Percentiles rank a stretch among this genome's conserved stretches.
phyloP scores from a whole-genome alignment of 2,797 vertebrate genomes.

The Parauchenoglanis punctatus region DNA sequence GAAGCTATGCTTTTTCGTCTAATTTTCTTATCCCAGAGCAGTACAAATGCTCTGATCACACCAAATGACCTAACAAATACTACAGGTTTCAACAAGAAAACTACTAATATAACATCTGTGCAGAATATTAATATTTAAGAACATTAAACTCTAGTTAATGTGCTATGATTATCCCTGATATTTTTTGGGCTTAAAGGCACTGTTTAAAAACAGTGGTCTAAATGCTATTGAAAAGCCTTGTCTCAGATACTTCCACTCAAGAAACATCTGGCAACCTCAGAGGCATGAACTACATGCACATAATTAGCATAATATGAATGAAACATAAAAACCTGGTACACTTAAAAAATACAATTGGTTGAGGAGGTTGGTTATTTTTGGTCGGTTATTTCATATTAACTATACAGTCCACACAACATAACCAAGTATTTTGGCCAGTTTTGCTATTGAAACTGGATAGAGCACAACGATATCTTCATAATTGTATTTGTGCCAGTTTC shows the following conservation, averaged over 20 bases:
- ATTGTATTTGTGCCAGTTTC: not conserved
- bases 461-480: not conserved
- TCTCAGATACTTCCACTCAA: not conserved
- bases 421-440: not conserved
- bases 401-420: not conserved
- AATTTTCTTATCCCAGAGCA: not conserved
- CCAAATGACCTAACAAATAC: not conserved
- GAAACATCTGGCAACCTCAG: not conserved
- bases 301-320: not conserved
- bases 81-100: not conserved
- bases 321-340: not conserved
- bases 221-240: not conserved
- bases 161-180: not conserved
- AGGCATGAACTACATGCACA: not conserved
- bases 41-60: constrained; percentile 3
- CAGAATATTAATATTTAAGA: not conserved
- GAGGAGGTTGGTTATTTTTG: not conserved
- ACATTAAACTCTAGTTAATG: not conserved
- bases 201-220: not conserved
- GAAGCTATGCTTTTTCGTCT: constrained; percentile 10
- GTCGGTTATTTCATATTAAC: not conserved
- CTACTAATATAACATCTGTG: not conserved
- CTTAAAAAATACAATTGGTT: not conserved
- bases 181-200: not conserved
- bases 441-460: not conserved